Percentiles rank a stretch among this genome's conserved stretches.
phyloP scores from a whole-genome alignment of 2,888 invertebrate species.

The Alloscopus bannaensis region DNA sequence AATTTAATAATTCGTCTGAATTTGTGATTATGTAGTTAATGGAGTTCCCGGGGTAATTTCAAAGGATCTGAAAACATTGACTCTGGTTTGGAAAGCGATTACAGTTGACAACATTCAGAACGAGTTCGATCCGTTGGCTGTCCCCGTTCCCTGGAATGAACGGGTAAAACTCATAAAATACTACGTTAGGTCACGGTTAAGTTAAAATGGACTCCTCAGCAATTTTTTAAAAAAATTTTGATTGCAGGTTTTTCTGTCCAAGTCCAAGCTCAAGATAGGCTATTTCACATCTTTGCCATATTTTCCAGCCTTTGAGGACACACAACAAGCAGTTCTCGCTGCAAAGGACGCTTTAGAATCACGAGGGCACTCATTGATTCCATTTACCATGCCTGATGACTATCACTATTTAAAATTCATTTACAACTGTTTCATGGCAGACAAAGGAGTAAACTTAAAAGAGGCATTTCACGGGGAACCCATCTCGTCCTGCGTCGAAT shows the following conservation, averaged over 20 bases:
- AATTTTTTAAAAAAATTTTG: not conserved
- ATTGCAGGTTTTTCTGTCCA: constrained; percentile 40
- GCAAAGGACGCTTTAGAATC: constrained; percentile 57
- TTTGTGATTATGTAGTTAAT: constrained; percentile 44
- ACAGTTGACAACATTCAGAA: constrained; percentile 59
- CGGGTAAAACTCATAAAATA: constrained; percentile 44
- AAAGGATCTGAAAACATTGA: constrained; percentile 43
- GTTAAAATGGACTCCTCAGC: too few relatives aligned
- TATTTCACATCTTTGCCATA: constrained; percentile 58
- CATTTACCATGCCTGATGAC: constrained; percentile 58
- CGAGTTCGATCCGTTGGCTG: constrained; percentile 7
- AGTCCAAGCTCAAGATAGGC: constrained; percentile 53
- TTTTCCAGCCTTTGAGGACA: constrained; percentile 64
- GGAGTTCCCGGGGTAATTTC: constrained; percentile 68
- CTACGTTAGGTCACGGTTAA: too few relatives aligned
- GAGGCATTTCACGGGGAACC: constrained; percentile 56
- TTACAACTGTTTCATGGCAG: constrained; percentile 56
- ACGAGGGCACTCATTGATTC: constrained; percentile 58
- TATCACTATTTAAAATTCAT: constrained; percentile 54
- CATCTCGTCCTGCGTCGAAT: constrained; percentile 44
- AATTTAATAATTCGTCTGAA: too few relatives aligned
- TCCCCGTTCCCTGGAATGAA: constrained; percentile 16
- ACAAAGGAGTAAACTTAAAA: constrained; percentile 59
- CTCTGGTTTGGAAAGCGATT: constrained; percentile 55
- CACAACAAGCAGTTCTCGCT: constrained; percentile 38